These are phyloP conservation scores for Diorhabda elongata DNA, from an alignment of 1,140 invertebrate species.

Conservation along the genomic window DNA sequence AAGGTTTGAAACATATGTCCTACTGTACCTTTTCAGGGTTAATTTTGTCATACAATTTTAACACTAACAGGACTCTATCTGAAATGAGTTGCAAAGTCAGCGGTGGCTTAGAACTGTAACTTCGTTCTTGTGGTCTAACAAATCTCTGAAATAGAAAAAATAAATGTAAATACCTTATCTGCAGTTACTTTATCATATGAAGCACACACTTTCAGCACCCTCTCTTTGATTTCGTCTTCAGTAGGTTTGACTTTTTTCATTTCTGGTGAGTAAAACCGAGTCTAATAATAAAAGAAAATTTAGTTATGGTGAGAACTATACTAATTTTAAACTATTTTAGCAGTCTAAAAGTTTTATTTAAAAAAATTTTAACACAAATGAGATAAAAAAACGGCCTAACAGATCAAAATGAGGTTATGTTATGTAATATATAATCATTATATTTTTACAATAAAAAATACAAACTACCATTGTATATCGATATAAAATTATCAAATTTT, in stretches of 20 bases:
- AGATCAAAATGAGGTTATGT: slow-evolving; percentile 38
- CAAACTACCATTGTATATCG: no score
- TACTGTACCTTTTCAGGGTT: slow-evolving; percentile 80
- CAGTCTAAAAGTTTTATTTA: background rate
- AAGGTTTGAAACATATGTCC: slow-evolving; percentile 5
- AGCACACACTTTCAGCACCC: slow-evolving; percentile 72
- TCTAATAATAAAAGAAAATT: slow-evolving; percentile 26
- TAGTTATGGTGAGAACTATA: background rate
- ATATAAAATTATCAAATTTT: no score
- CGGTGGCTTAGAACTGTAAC: slow-evolving; percentile 69
- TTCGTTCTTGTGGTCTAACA: slow-evolving; percentile 55
- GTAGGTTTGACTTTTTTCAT: slow-evolving; percentile 43
- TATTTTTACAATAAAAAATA: background rate
- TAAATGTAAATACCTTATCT: slow-evolving; percentile 63
- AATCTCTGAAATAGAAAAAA: slow-evolving; percentile 63
- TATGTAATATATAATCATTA: slow-evolving; percentile 33
- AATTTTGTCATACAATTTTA: slow-evolving; percentile 96
- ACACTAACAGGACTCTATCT: slow-evolving; percentile 85
- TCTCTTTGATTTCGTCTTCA: slow-evolving; percentile 60
- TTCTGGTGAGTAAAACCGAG: slow-evolving; percentile 42
- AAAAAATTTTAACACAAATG: background rate
- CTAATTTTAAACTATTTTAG: background rate
- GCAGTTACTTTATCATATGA: slow-evolving; percentile 75
- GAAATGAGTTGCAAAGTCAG: slow-evolving; percentile 76
- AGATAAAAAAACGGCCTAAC: background rate